phyloP scores from a whole-genome alignment of 2,113 vertebrate species.

The Mastomys natalensis region DNA sequence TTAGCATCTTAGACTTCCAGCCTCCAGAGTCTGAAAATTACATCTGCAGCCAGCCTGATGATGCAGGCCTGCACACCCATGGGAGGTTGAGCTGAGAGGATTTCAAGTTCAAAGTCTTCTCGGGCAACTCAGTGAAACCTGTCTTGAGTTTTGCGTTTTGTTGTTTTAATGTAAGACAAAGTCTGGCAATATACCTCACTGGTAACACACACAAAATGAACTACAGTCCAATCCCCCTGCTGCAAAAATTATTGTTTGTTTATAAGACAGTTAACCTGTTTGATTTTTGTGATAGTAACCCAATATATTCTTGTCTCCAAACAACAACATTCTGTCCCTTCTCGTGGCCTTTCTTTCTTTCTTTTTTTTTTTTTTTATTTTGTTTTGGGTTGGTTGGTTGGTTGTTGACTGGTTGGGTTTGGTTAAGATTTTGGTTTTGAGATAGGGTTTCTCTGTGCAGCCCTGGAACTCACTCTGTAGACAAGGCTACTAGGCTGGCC shows the following conservation, averaged over 20 bases:
- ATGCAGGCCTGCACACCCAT: neutral
- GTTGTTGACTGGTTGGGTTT: no score
- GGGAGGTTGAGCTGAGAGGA: neutral
- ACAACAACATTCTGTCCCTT: neutral
- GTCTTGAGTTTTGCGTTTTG: neutral
- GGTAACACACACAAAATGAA: neutral
- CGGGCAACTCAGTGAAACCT: neutral
- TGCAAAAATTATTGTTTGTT: neutral
- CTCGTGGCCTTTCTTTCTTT: neutral
- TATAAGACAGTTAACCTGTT: neutral
- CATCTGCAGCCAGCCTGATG: neutral
- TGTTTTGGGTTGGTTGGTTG: no score
- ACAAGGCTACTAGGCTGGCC: neutral
- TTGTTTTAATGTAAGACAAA: neutral
- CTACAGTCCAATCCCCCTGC: neutral
- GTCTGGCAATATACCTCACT: neutral
- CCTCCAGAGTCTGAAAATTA: neutral
- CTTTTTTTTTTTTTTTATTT: no score
- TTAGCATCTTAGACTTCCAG: neutral
- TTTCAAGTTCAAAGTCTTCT: neutral
- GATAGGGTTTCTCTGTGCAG: neutral
- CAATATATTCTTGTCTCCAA: neutral
- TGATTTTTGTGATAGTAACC: neutral
- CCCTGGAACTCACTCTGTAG: neutral
- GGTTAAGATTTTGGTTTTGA: neutral